These are phyloP conservation scores for Mirza zaza DNA, from an alignment of 2,113 vertebrate genomes.

Conservation along the genomic window DNA sequence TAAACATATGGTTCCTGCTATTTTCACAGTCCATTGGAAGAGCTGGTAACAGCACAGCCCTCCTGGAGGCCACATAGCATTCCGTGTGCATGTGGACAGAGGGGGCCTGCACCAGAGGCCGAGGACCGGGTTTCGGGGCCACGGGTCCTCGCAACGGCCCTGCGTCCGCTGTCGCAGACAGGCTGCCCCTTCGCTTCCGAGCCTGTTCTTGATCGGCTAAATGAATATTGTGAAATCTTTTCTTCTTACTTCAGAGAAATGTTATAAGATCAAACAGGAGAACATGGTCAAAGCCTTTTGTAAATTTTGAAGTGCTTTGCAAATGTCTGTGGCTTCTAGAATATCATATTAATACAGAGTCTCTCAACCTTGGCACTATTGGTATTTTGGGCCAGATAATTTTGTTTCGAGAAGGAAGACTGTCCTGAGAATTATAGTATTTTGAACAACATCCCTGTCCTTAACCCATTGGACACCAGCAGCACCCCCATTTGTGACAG, in stretches of 20 bases:
- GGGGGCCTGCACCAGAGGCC: rapidly evolving
- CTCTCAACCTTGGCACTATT: not conserved
- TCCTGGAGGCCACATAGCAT: not conserved
- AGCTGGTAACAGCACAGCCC: not conserved
- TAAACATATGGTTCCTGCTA: not conserved
- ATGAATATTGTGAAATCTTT: not conserved
- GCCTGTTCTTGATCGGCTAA: not conserved
- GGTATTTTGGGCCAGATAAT: slow-evolving; percentile 25
- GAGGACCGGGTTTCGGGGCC: rapidly evolving
- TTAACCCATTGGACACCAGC: not conserved
- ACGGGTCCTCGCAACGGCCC: rapidly evolving
- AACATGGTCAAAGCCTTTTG: slow-evolving; percentile 10
- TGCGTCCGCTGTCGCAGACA: too few species aligned
- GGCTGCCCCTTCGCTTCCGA: too few species aligned
- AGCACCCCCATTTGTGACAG: not conserved
- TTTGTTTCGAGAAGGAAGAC: not conserved
- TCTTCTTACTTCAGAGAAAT: slow-evolving; percentile 16
- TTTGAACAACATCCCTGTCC: not conserved
- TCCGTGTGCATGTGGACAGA: rapidly evolving
- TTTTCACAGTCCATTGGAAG: not conserved
- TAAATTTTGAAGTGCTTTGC: slow-evolving; percentile 55
- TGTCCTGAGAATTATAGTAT: not conserved
- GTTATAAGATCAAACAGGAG: slow-evolving; percentile 49
- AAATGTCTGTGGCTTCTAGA: slow-evolving; percentile 44
- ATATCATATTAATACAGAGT: not conserved